Evolutionary conservation across 2,113 vertebrate genomes (phyloP).

Genomic region (Salvelinus fontinalis): DNA sequence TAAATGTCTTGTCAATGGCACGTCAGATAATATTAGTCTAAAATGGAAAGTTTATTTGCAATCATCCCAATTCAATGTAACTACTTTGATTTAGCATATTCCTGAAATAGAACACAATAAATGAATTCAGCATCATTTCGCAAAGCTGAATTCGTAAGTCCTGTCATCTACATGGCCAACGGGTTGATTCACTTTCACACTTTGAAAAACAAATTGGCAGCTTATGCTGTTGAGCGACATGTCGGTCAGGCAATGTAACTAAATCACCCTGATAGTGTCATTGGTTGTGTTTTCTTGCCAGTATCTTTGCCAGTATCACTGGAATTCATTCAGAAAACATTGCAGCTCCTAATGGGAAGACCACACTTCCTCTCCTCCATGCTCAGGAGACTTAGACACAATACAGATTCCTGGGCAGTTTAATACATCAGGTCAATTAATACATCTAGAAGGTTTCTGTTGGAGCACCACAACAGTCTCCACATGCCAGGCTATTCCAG

Average conservation of each 20-base stretch:
- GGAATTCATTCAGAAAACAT: conserved; percentile 65
- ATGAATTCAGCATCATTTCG: too few species aligned
- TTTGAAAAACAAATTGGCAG: too few species aligned
- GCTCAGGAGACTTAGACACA: conserved; percentile 30
- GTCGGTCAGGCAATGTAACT: neutral
- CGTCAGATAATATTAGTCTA: too few species aligned
- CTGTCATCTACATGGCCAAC: too few species aligned
- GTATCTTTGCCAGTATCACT: too few species aligned
- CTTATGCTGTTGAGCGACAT: neutral
- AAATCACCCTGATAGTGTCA: neutral
- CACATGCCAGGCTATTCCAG: neutral
- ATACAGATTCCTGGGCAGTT: conserved; percentile 26
- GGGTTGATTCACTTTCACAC: too few species aligned
- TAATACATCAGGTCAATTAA: conserved; percentile 9
- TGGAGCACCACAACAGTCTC: neutral
- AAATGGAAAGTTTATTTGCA: too few species aligned
- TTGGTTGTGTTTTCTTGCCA: conserved; percentile 15
- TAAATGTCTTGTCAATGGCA: too few species aligned
- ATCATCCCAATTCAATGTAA: too few species aligned
- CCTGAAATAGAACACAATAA: too few species aligned
- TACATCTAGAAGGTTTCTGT: neutral
- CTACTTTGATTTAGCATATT: too few species aligned
- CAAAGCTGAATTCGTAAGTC: too few species aligned
- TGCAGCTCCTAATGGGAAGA: conserved; percentile 63
- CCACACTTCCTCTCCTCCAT: conserved; percentile 59